Percentiles rank a stretch among this genome's conserved stretches.
Evolutionary conservation across 2,797 vertebrate genomes (phyloP).

Genomic region (Petrocephalus sullivani): DNA sequence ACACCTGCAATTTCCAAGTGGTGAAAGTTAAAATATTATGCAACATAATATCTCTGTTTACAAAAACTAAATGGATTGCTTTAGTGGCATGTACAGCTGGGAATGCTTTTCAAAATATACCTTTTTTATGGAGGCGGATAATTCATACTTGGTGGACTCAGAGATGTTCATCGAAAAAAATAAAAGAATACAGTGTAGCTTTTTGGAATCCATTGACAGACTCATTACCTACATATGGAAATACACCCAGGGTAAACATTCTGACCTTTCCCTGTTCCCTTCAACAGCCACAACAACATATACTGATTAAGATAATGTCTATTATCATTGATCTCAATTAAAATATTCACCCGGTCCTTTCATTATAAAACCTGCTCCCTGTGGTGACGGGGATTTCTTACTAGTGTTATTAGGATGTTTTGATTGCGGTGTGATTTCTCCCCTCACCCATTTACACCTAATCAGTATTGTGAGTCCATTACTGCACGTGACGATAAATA

Average conservation of each 20-base stretch:
- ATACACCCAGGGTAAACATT: neutral
- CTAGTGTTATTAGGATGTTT: slow-evolving; percentile 58
- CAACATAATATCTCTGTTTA: neutral
- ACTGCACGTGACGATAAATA: slow-evolving; percentile 30
- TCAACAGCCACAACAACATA: slow-evolving; percentile 57
- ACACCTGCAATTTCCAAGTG: neutral
- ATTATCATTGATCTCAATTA: slow-evolving; percentile 73
- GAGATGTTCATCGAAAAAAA: neutral
- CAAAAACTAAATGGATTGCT: neutral
- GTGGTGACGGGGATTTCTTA: slow-evolving; percentile 51
- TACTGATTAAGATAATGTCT: slow-evolving; percentile 67
- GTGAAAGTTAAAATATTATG: neutral
- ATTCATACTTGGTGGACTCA: neutral
- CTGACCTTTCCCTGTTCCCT: neutral
- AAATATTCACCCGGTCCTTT: slow-evolving; percentile 54
- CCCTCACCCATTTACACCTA: slow-evolving; percentile 37
- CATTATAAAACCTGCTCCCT: slow-evolving; percentile 61
- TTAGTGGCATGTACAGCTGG: neutral
- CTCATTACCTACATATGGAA: neutral
- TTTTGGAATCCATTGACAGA: neutral
- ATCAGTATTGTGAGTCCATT: slow-evolving; percentile 45
- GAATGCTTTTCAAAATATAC: neutral
- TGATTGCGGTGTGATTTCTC: slow-evolving; percentile 41
- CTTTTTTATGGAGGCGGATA: neutral
- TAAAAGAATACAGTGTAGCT: neutral